Evolutionary conservation across 1,140 invertebrate genomes (phyloP), one percentile per base, ranked within the genome.

Genomic region (Scaptomyza hsui): DNA sequence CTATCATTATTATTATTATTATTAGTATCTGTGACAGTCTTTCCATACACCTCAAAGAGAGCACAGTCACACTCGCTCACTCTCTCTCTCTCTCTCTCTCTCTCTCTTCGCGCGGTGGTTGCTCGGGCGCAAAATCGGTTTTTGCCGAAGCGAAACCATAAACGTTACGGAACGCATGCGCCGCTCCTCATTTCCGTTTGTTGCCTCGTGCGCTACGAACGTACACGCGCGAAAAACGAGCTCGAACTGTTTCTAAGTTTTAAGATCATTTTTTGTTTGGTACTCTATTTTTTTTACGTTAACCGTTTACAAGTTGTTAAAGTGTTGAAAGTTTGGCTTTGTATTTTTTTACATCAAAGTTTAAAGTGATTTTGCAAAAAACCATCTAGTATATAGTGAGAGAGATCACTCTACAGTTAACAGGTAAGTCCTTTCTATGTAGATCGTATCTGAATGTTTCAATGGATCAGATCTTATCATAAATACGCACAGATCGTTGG

Each of bases 131-230:
- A 19, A 29, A 16, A 21, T 45, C 52, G 71, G 18, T 39, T 60
- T 59, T 51, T 48, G 49, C 62, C 47, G 75, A 78, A 44, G 16
- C 51, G 55, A 72, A 60, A 10, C 55, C 55, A 41, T 68, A 24
- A 48, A 47, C 60, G 60, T 44, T n/a, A 9, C 15, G 16, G 19
- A 45, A 18, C 74, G 56, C 49, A 9, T 63, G 48, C 42, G 26
- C 35, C 56, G 37, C 68, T 71, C 81, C 32, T 81, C 82, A 86
- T 86, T 86, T 80, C 76, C 70, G 70, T 77, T 86, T 88, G 57
- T 75, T 61, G 55, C 49, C 82, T 86, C 82, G 81, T 81, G 55
- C 69, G 63, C 62, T 63, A 65, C 83, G 48, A 62, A 80, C 71
- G 70, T 77, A 15, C 52, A 59, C 61, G 65, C 24, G 32, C 41